Evolutionary conservation across 2,888 invertebrate species (phyloP), one percentile per base, ranked within the genome.

Genomic region (Monochamus alternatus): DNA sequence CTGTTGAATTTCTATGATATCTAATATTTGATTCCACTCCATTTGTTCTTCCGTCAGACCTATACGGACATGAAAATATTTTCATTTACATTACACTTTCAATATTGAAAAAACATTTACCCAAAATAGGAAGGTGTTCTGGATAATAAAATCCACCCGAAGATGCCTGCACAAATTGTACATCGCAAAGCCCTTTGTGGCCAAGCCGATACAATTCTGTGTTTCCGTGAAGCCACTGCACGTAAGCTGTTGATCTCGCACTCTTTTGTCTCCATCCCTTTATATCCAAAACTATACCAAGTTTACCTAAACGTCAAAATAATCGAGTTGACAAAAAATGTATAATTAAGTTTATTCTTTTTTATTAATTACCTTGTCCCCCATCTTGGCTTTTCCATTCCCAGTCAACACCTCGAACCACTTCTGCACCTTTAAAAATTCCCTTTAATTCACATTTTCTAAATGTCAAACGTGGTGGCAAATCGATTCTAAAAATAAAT

Each of bases 371-470:
- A 93, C 95, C 94, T 88, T 93, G 92, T 63, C 94, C 94, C 38
- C 95, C 96, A 90, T 97, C 97, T 88, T 97, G 97, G 86, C 94
- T 93, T 58, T 93, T 95, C 96, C 96, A 97, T 89, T 96, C 96
- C 96, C 96, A 97, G 87, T 96, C 95, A 47, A 93, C 94, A 4
- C 96, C 96, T 76, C 96, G 90, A 3, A 94, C 91, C 4, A 96
- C 96, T 89, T 93, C 94, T 3, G 96, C 95, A 70, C 94, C 95
- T 65, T 93, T 92, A 88, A 96, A 96, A 80, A 96, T 96, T 32
- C 96, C 97, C 85, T 91, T 92, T 5, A 95, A 88, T 80, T 93
- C 92, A 77, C 93, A 89, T 87, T 94, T 95, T 68, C 90, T 89
- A 66, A 92, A 92, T 73, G 92, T 92, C 83, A 92, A 91, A 81